A percentile compares a stretch with the other conserved stretches of the same genome.
phyloP scores from a whole-genome alignment of 2,113 vertebrate genomes.

The Podocnemis expansa region DNA sequence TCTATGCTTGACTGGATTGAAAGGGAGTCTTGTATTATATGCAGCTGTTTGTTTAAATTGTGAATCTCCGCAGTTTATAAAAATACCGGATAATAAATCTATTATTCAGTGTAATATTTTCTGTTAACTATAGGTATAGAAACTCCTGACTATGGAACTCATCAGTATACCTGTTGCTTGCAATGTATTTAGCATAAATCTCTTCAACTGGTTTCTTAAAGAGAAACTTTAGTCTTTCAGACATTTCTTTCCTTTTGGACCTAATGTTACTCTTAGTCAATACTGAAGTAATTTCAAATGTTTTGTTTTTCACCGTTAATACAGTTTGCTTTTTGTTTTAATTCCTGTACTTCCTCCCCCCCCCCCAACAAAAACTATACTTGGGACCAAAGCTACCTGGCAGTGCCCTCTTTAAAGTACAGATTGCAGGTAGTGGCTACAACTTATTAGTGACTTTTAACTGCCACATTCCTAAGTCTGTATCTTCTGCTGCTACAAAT shows the following conservation, averaged over 20 bases:
- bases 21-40: background rate
- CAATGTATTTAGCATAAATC: background rate
- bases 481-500: background rate
- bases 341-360: background rate
- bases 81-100: background rate
- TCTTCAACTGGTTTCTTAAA: background rate
- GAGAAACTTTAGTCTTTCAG: background rate
- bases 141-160: background rate
- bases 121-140: background rate
- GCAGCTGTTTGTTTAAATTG: conserved; percentile 4
- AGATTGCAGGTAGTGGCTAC: conserved; percentile 16
- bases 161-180: background rate
- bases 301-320: background rate
- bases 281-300: background rate
- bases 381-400: background rate
- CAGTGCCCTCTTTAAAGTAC: background rate
- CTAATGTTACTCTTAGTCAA: background rate
- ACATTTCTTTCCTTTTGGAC: background rate
- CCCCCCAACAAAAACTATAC: background rate
- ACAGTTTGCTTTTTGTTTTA: background rate
- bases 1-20: background rate
- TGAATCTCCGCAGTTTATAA: conserved; percentile 3
- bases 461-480: conserved; percentile 15
- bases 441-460: background rate
- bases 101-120: background rate